These are phyloP conservation scores for Trachymyrmex cornetzi DNA, from an alignment of 1,140 invertebrate genomes.

Conservation along the genomic window DNA sequence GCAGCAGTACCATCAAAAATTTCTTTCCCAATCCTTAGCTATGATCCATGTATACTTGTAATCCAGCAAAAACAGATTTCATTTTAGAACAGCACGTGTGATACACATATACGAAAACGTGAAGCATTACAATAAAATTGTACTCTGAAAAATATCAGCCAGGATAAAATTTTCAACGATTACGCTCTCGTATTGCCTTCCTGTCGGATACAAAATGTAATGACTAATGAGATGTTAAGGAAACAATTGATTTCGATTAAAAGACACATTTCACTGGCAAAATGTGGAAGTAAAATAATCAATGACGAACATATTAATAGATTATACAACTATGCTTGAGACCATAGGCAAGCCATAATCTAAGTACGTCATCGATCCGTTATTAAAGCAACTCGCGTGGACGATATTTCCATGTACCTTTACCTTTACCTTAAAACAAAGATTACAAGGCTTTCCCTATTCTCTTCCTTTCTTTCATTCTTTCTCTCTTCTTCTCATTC, in stretches of 20 bases:
- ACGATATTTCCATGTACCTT: slow-evolving; percentile 56
- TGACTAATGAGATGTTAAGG: slow-evolving; percentile 37
- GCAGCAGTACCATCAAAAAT: slow-evolving; percentile 54
- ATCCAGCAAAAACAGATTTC: slow-evolving; percentile 44
- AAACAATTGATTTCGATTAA: slow-evolving; percentile 43
- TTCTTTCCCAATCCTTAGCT: slow-evolving; percentile 43
- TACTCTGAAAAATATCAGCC: slow-evolving; percentile 50
- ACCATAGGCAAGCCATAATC: slow-evolving; percentile 76
- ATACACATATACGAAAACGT: slow-evolving; percentile 65
- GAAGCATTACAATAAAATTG: slow-evolving; percentile 65
- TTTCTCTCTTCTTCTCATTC: slow-evolving; percentile 16
- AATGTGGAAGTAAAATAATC: slow-evolving; percentile 65
- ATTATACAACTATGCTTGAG: slow-evolving; percentile 76
- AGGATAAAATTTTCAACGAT: slow-evolving; percentile 65
- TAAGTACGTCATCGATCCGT: slow-evolving; percentile 71
- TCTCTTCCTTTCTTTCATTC: slow-evolving; percentile 54
- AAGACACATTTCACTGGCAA: slow-evolving; percentile 51
- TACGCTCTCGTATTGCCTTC: slow-evolving; percentile 67
- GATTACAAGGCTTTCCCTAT: slow-evolving; percentile 67
- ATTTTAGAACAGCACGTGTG: slow-evolving; percentile 54
- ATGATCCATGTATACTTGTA: slow-evolving; percentile 45
- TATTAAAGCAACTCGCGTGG: slow-evolving; percentile 65
- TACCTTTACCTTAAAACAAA: slow-evolving; percentile 56
- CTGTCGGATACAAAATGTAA: slow-evolving; percentile 50
- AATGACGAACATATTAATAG: slow-evolving; percentile 65